Conservation (phyloP, 2,888 invertebrate species). For the Morpho helenor region DNA sequence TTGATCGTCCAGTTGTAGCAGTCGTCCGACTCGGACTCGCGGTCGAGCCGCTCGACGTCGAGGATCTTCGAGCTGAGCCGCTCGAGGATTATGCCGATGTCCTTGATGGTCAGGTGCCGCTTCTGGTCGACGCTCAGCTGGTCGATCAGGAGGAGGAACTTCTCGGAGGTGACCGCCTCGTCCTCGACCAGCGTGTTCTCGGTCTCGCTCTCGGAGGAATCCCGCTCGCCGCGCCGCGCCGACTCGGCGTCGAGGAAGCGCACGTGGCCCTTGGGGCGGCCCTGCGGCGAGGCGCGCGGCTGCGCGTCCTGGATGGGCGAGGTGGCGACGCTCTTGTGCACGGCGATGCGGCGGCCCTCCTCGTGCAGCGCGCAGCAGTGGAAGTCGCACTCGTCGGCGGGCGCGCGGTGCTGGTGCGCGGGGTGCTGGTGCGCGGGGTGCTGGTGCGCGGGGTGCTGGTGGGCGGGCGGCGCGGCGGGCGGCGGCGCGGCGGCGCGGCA, state of each 20-base stretch:
- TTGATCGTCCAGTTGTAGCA: slow-evolving; percentile 98
- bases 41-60: slow-evolving; percentile 94
- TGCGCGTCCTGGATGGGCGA: slow-evolving; percentile 93
- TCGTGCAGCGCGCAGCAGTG: slow-evolving; percentile 97
- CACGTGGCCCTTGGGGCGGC: slow-evolving; percentile 87
- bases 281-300: slow-evolving; percentile 83
- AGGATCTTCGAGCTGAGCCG: slow-evolving; percentile 94
- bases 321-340: slow-evolving; percentile 94
- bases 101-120: slow-evolving; percentile 94
- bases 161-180: slow-evolving; percentile 92
- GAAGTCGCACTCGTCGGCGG: slow-evolving; percentile 94
- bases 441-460: slow-evolving; percentile 86
- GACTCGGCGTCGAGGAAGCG: slow-evolving; percentile 90
- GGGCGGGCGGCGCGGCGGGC: slow-evolving; percentile 87
- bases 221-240: slow-evolving; percentile 82
- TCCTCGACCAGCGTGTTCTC: slow-evolving; percentile 96
- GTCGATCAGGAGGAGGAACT: slow-evolving; percentile 95
- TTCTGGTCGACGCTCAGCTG: slow-evolving; percentile 95
- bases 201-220: slow-evolving; percentile 95
- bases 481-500: slow-evolving; percentile 86
- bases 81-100: slow-evolving; percentile 96
- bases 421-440: slow-evolving; percentile 84
- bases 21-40: slow-evolving; percentile 95
- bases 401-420: slow-evolving; percentile 79
- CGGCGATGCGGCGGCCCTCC: slow-evolving; percentile 93